A percentile compares a stretch with the other conserved stretches of the same genome.
Conservation (phyloP, 2,113 vertebrate species). For the Bungarus multicinctus region DNA sequence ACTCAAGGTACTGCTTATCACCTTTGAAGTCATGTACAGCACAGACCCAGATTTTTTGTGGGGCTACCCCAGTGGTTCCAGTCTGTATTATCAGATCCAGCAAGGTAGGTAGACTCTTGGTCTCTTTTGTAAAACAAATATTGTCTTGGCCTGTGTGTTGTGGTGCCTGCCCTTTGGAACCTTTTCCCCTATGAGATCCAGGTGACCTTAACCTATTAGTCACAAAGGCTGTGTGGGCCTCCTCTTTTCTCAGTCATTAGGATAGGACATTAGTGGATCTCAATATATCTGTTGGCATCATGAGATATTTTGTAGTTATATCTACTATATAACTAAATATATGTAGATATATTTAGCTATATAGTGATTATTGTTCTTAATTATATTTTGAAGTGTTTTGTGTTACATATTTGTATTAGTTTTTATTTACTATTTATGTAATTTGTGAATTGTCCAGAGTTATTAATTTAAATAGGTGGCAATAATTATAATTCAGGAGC, state of each 20-base stretch:
- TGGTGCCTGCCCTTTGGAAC: no score
- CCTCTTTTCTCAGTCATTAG: not conserved
- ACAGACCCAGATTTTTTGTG: not conserved
- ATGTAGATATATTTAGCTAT: no score
- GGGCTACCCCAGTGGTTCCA: not conserved
- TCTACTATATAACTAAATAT: no score
- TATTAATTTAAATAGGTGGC: no score
- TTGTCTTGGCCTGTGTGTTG: not conserved
- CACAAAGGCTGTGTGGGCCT: not conserved
- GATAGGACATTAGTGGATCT: not conserved
- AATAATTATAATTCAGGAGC: not conserved
- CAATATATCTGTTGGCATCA: not conserved
- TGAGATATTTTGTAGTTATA: not conserved
- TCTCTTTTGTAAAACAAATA: not conserved
- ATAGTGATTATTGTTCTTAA: not conserved
- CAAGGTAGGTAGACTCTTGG: not conserved
- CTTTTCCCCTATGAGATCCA: not conserved
- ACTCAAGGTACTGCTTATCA: not conserved
- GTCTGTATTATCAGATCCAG: not conserved
- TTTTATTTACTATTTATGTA: not conserved
- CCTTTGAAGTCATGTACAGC: not conserved
- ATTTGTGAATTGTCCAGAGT: no score
- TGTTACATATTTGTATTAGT: not conserved
- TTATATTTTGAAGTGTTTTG: not conserved
- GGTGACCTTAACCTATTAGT: not conserved